phyloP scores from a whole-genome alignment of 2,113 vertebrate genomes.

The Actinemys pallida region DNA sequence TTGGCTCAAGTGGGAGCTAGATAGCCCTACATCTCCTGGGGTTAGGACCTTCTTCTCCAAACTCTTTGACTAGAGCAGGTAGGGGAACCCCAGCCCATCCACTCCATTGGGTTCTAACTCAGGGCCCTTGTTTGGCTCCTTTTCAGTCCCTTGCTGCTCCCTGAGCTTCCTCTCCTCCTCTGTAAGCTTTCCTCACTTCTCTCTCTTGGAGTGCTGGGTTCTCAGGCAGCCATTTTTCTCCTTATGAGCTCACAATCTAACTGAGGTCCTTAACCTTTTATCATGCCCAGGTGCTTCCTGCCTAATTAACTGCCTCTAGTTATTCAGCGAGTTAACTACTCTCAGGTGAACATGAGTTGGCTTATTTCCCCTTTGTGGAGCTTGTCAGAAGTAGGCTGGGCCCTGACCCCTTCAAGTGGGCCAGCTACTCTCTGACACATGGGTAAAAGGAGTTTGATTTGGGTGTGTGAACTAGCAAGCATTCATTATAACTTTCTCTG shows the following conservation, averaged over 20 bases:
- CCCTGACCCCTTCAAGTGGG: not conserved
- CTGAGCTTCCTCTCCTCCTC: not conserved
- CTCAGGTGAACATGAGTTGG: not conserved
- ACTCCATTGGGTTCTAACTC: not conserved
- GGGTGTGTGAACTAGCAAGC: not conserved
- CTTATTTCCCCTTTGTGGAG: not conserved
- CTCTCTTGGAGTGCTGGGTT: not conserved
- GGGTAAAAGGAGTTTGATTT: not conserved
- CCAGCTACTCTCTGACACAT: fast-evolving
- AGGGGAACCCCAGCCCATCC: no score
- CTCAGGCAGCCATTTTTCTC: not conserved
- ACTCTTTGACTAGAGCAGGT: not conserved
- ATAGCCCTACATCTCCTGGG: not conserved
- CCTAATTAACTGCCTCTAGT: not conserved
- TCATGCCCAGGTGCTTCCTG: not conserved
- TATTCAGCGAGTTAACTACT: not conserved
- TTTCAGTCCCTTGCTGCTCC: not conserved
- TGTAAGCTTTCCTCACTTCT: not conserved
- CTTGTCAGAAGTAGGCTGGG: not conserved
- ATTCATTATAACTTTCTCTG: not conserved
- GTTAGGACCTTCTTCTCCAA: not conserved
- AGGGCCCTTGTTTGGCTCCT: not conserved
- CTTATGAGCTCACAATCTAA: not conserved
- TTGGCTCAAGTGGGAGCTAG: not conserved
- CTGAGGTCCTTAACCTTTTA: not conserved